These are phyloP conservation scores for Phodopus roborovskii DNA, from an alignment of 2,113 vertebrate genomes.

Conservation along the genomic window DNA sequence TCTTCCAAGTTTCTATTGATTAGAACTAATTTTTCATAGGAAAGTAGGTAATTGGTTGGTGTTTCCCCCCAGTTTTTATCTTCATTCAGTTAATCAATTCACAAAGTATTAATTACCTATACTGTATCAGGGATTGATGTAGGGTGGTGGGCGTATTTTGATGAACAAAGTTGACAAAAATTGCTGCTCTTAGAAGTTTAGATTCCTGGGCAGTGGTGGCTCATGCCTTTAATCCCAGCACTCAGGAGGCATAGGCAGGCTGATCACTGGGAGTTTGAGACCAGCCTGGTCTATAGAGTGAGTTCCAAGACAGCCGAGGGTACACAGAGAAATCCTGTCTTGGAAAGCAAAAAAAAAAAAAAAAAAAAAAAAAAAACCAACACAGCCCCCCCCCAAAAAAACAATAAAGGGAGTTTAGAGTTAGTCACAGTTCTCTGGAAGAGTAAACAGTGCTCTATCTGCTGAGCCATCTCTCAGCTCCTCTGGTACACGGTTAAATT, in stretches of 20 bases:
- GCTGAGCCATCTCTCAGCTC: background rate
- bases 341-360: no score
- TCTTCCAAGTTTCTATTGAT: conserved; percentile 2
- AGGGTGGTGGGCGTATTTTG: background rate
- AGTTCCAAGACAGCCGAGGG: no score
- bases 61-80: background rate
- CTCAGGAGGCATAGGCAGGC: no score
- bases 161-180: conserved; percentile 27
- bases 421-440: background rate
- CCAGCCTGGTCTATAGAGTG: no score
- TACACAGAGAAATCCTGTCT: no score
- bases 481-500: background rate
- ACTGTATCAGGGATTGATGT: background rate
- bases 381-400: no score
- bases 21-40: conserved; percentile 16
- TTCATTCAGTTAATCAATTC: conserved; percentile 25
- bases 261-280: no score
- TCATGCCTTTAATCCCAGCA: no score
- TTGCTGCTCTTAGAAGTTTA: background rate
- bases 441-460: background rate
- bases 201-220: no score
- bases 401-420: no score
- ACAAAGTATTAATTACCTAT: background rate
- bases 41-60: background rate
- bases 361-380: no score